phyloP scores from a whole-genome alignment of 2,888 invertebrate genomes.

The Conomelus anceps region DNA sequence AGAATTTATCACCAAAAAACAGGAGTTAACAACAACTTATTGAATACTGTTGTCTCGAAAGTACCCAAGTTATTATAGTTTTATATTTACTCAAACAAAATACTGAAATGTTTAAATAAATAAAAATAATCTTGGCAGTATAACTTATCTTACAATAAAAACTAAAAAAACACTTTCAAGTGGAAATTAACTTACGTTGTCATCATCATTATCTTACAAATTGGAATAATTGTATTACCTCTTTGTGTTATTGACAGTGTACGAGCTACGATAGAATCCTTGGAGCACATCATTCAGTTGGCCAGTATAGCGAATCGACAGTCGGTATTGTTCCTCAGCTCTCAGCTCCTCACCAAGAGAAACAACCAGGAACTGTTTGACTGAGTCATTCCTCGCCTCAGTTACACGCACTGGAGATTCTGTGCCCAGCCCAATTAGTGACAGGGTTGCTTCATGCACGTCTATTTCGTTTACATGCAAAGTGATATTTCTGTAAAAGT shows the following conservation, averaged over 20 bases:
- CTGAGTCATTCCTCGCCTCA: constrained; percentile 46
- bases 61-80: too few species aligned
- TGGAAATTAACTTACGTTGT: too few species aligned
- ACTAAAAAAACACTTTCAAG: too few species aligned
- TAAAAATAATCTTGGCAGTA: too few species aligned
- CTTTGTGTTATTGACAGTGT: constrained; percentile 49
- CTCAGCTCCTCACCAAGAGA: constrained; percentile 46
- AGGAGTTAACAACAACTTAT: too few species aligned
- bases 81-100: background rate
- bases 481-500: constrained; percentile 49
- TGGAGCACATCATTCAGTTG: constrained; percentile 55
- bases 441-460: constrained; percentile 43
- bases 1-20: too few species aligned
- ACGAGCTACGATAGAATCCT: constrained; percentile 65
- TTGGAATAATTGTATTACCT: too few species aligned
- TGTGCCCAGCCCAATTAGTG: constrained; percentile 23
- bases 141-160: too few species aligned
- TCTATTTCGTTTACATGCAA: constrained; percentile 58
- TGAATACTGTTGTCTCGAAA: too few species aligned
- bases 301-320: constrained; percentile 55
- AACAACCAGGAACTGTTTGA: constrained; percentile 57
- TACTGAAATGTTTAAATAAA: too few species aligned
- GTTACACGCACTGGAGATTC: constrained; percentile 52
- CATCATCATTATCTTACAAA: too few species aligned
- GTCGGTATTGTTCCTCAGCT: constrained; percentile 43